A percentile compares a stretch with the other conserved stretches of the same genome.
Evolutionary conservation across 2,797 vertebrate genomes (phyloP).

Genomic region (Sylvilagus floridanus): DNA sequence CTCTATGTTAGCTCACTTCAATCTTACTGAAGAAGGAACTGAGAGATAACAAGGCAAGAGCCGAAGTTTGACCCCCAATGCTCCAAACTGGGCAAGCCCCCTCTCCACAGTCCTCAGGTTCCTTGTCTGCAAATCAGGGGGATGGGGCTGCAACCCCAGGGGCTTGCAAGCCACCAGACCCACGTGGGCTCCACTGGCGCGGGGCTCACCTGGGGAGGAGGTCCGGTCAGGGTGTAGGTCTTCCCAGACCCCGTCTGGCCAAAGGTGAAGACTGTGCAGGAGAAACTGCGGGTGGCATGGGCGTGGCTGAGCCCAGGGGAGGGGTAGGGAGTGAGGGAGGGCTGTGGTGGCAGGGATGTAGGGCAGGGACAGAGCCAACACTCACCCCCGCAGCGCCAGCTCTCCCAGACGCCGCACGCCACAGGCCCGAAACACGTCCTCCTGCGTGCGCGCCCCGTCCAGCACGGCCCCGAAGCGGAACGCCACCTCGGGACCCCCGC

Average conservation of each 20-base stretch:
- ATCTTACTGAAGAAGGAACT: background rate
- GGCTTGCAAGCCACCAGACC: background rate
- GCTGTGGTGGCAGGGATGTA: accelerated
- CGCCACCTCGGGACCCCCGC: constrained; percentile 83
- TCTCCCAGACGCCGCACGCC: constrained; percentile 87
- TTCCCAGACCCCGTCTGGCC: constrained; percentile 90
- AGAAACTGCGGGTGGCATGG: constrained; percentile 83
- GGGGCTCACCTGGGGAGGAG: constrained; percentile 84
- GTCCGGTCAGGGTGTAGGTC: constrained; percentile 89
- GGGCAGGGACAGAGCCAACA: accelerated
- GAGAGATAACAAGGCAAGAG: background rate
- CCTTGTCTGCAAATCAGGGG: background rate
- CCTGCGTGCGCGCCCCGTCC: constrained; percentile 85
- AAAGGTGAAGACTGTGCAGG: constrained; percentile 89
- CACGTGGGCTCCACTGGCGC: accelerated
- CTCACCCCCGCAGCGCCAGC: constrained; percentile 86
- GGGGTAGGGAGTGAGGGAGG: accelerated
- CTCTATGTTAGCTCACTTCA: background rate
- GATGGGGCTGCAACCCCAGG: background rate
- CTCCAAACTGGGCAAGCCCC: background rate
- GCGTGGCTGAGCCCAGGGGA: background rate
- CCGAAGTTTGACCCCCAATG: background rate
- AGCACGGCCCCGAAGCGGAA: constrained; percentile 87
- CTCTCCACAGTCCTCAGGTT: background rate
- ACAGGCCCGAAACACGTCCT: constrained; percentile 86